Base-by-base conservation (phyloP, 1,140 invertebrate species). In the Battus philenor region DNA sequence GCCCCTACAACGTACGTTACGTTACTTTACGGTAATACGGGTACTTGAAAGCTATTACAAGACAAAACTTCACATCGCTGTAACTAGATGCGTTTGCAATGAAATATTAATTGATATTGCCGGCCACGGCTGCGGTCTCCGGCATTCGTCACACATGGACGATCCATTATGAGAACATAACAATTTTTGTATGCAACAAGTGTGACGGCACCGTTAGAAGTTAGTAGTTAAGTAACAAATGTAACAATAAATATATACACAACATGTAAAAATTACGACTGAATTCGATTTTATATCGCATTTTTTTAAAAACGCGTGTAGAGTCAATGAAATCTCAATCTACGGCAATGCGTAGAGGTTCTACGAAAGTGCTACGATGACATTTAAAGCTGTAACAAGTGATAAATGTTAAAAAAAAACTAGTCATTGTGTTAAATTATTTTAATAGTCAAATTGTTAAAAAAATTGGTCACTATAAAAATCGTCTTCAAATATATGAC, bases 301-400 rank as follows among this genome's bases (percentile, higher is more conserved):
- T n/a, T n/a, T n/a, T n/a, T n/a, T n/a, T n/a, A n/a, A n/a, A n/a
- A n/a, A n/a, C n/a, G n/a, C n/a, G n/a, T n/a, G n/a, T n/a, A n/a
- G n/a, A n/a, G n/a, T n/a, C n/a, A n/a, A n/a, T n/a, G n/a, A n/a
- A n/a, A n/a, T n/a, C n/a, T n/a, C n/a, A n/a, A 31, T 46, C 75
- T 77, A 82, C 75, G 68, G 33, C 31, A 38, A 50, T 38, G 61
- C 73, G 75, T 82, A 79, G 78, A 54, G 32, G 52, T 34, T 59
- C 77, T 81, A 81, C 77, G 70, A 50, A 44, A 47, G 3, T 52
- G 75, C 77, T 81, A 82, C 78, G 73, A 51, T 36, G 15, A 24
- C 13, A 33, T 44, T 38, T 39, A 20, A n/a, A n/a, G n/a, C n/a
- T n/a, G n/a, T n/a, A n/a, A 43, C 10, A 36, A 0, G 33, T 16